A percentile compares a stretch with the other conserved stretches of the same genome.
phyloP scores from a whole-genome alignment of 23 tunicate genomes.

The Phallusia fumigata region DNA sequence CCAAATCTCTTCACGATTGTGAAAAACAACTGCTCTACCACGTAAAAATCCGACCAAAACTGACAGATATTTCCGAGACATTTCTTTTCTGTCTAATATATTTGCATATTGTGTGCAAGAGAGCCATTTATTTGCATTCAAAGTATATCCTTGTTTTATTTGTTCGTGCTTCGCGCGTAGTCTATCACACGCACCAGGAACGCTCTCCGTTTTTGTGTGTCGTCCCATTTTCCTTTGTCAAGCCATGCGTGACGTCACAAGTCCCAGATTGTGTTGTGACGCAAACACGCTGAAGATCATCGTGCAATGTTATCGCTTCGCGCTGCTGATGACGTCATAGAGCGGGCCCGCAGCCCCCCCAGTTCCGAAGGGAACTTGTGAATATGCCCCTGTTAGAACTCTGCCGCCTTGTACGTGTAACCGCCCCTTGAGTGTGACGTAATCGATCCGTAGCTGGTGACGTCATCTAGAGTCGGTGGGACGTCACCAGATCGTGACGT shows the following conservation, averaged over 20 bases:
- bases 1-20: neutral
- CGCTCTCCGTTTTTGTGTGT: neutral
- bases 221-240: neutral
- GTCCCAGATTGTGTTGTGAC: neutral
- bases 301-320: constrained; percentile 5
- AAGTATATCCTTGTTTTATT: constrained; percentile 5
- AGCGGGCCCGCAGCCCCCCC: neutral
- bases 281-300: constrained; percentile 2
- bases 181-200: neutral
- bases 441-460: neutral
- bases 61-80: too few species aligned
- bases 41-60: too few species aligned
- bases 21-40: neutral
- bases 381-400: neutral
- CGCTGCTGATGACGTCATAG: constrained; percentile 4
- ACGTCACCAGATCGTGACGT: too few species aligned
- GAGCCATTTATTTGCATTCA: neutral
- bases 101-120: constrained; percentile 10
- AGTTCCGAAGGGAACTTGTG: neutral
- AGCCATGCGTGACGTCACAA: constrained; percentile 2
- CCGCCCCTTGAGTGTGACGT: too few species aligned
- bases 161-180: neutral
- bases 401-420: neutral
- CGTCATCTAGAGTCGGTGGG: too few species aligned
- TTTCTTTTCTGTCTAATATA: neutral